These are phyloP conservation scores for Megalopta genalis DNA, from an alignment of 1,140 invertebrate species.

Conservation along the genomic window DNA sequence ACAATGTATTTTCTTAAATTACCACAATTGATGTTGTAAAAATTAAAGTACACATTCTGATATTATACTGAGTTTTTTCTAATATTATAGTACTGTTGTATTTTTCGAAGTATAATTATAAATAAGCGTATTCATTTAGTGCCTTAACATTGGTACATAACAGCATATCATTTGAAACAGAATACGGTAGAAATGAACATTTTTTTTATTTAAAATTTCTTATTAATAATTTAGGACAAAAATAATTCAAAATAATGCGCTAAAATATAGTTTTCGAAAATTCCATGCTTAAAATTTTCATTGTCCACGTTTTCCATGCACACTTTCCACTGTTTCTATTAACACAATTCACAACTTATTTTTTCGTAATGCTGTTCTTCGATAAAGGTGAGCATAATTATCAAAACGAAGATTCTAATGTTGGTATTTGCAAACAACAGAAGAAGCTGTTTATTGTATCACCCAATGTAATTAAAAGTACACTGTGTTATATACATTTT, in stretches of 20 bases:
- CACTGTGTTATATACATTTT: slow-evolving; percentile 80
- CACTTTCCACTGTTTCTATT: slow-evolving; percentile 19
- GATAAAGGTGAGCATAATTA: slow-evolving; percentile 34
- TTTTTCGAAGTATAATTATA: slow-evolving; percentile 34
- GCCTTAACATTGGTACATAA: slow-evolving; percentile 27
- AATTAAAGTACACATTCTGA: slow-evolving; percentile 36
- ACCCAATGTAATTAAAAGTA: slow-evolving; percentile 80
- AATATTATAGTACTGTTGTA: slow-evolving; percentile 24
- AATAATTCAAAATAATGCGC: slow-evolving; percentile 31
- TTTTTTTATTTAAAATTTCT: slow-evolving; percentile 40
- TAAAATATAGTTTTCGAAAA: slow-evolving; percentile 17
- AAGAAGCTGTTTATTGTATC: slow-evolving; percentile 79
- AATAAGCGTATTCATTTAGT: slow-evolving; percentile 40
- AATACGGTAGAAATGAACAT: slow-evolving; percentile 21
- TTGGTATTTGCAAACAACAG: slow-evolving; percentile 79
- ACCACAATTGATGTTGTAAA: slow-evolving; percentile 27
- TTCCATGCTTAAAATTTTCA: slow-evolving; percentile 7
- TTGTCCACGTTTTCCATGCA: slow-evolving; percentile 12
- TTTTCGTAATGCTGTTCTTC: slow-evolving; percentile 17
- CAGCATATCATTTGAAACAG: slow-evolving; percentile 5
- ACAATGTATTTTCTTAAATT: slow-evolving; percentile 28
- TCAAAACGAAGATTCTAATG: slow-evolving; percentile 50
- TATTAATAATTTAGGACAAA: slow-evolving; percentile 27
- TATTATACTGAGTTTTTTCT: slow-evolving; percentile 27
- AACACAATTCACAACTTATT: slow-evolving; percentile 33